Base-by-base conservation (phyloP, 2,113 vertebrate genomes). In the Mixornis gularis region DNA sequence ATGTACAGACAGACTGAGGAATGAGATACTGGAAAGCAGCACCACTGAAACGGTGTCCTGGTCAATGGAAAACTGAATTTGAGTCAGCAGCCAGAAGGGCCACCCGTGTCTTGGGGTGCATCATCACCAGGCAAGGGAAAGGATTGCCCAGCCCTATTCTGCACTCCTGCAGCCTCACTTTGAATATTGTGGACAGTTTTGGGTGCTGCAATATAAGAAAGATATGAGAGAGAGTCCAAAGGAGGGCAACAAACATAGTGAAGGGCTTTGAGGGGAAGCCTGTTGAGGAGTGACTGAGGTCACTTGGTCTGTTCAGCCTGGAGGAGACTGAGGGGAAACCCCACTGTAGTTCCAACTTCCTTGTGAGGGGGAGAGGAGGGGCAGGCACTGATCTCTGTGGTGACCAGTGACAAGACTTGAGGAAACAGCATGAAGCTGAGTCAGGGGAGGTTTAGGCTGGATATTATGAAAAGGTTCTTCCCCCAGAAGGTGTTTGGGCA, bases 61-160 rank as follows among this genome's bases (percentile, higher is more conserved):
- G 40, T 30, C 0, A 0, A 16, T 17, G 40, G 8, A 10, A 5
- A 66, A 21, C 13, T 79, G 10, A 32, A 46, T 13, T 3, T 41
- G 38, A 34, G 30, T 6, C 36, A 78, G 52, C 34, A 79, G 41
- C 62, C 51, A 58, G 41, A 34, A 58, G 41, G 22, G 22, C 8
- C 34, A 27, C 0, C 8, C 0, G 0, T 53, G 52, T 68, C 22
- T 52, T 49, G 43, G 22, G 18, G 29, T 0, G 10, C 13, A 62
- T 40, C 36, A 34, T 34, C 6, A 6, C 30, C 3, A 1, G 59
- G 59, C 19, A 63, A 60, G 46, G 36, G 44, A 60, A 27, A 20
- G 34, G 9, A 16, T 11, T 60, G 72, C 1, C 34, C 44, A 7
- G 17, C 32, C 11, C 41, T 58, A 7, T 25, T 29, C 48, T 44